Conservation (phyloP, 2,797 vertebrate species). For the Trematomus bernacchii region DNA sequence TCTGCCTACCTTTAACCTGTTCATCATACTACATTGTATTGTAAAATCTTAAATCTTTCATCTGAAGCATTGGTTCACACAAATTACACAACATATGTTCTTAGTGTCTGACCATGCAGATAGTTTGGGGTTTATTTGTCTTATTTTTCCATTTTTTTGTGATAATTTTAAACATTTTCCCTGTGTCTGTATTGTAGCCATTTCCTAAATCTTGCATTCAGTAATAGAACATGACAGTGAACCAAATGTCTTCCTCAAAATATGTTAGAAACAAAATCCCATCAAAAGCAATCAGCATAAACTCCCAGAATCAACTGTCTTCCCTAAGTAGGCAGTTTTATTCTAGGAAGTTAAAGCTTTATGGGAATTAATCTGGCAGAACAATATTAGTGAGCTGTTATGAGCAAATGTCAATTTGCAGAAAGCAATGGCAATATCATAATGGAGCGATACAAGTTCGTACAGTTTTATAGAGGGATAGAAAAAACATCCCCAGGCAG, state of each 20-base stretch:
- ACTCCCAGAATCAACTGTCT: conserved; percentile 9
- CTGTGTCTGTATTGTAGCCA: background rate
- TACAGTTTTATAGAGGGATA: conserved; percentile 20
- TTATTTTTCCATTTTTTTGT: background rate
- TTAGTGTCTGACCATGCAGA: background rate
- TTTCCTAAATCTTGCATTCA: too few species aligned
- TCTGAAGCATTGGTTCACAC: too few species aligned
- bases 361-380: conserved; percentile 11
- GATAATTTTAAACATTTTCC: too few species aligned
- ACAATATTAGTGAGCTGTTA: conserved; percentile 10
- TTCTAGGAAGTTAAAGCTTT: conserved; percentile 13
- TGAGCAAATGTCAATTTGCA: conserved; percentile 27
- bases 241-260: too few species aligned
- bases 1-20: too few species aligned
- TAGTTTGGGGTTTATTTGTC: background rate
- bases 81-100: too few species aligned
- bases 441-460: background rate
- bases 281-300: background rate
- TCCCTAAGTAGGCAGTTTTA: conserved; percentile 15
- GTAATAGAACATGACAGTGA: too few species aligned
- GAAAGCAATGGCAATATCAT: background rate
- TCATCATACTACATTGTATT: too few species aligned
- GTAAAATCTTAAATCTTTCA: too few species aligned
- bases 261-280: background rate
- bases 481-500: conserved; percentile 6